Evolutionary conservation across 2,888 invertebrate genomes (phyloP), one percentile per base, ranked within the genome.

Genomic region (Chalcis sispes): DNA sequence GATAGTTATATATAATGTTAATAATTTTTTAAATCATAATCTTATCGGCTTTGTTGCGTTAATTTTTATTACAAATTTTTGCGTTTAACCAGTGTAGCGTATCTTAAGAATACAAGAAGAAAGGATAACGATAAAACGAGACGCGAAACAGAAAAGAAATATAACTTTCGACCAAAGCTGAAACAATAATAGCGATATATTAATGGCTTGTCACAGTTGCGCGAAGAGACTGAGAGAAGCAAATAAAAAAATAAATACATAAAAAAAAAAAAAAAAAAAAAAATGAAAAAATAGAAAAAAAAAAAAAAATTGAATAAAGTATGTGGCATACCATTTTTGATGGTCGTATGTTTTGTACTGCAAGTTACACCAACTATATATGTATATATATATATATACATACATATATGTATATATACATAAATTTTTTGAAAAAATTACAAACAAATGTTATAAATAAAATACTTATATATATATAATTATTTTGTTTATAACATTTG

Each of bases 111-210:
- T 58, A 46, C 23, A 46, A 20, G 25, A 61, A 8, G 0, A 8
- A 32, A 23, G 23, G 36, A n/a, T n/a, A n/a, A n/a, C n/a, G n/a
- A 46, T 61, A 20, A 69, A 36, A 71, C 52, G 59, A 65, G 66
- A 75, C 46, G 59, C 36, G n/a, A 61, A 75, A 52, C 50, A 23
- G 18, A 23, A 36, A 61, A 50, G 70, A 76, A 75, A 75, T 69
- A 54, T 65, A 59, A 59, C 78, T 79, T 73, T 75, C 67, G 81
- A 80, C 81, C 81, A 80, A 80, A 79, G 78, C 72, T 77, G 69
- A 81, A 76, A 80, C 80, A 81, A 81, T 80, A 80, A 80, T 80
- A 77, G 75, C 77, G 70, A 54, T 78, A 71, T 61, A 74, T 71
- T 72, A 66, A 72, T 64, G 67, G 58, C 66, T 67, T 73, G 46